These are phyloP conservation scores for Sinocyclocheilus anophthalmus DNA, from an alignment of 2,113 vertebrate genomes.

Conservation along the genomic window DNA sequence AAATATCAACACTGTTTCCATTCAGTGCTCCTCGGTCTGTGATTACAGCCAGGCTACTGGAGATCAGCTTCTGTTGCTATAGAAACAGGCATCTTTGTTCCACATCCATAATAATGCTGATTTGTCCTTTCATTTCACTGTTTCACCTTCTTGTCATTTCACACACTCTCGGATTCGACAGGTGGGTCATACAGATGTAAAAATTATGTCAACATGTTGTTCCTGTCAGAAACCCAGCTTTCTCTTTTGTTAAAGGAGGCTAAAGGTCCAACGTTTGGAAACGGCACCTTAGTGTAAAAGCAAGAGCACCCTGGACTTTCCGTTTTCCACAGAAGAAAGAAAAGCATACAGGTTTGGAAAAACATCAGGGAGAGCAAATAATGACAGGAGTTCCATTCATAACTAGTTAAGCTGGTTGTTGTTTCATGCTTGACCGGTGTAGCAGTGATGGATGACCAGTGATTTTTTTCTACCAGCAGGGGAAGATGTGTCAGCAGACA, in stretches of 20 bases:
- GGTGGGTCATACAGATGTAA: background rate
- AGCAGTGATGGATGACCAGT: background rate
- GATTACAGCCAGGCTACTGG: conserved; percentile 61
- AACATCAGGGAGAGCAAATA: background rate
- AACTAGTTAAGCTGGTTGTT: background rate
- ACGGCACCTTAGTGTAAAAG: background rate
- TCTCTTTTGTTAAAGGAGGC: background rate
- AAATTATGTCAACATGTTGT: background rate
- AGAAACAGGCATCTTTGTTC: conserved; percentile 71
- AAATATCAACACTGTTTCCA: background rate
- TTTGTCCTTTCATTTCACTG: conserved; percentile 63
- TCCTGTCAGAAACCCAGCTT: background rate
- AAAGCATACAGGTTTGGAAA: background rate
- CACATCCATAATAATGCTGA: conserved; percentile 68
- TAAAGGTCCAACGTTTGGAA: background rate
- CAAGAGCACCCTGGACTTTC: background rate
- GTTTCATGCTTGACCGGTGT: background rate
- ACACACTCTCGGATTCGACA: background rate
- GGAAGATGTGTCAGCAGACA: background rate
- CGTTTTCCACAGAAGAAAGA: background rate
- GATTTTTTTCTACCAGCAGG: background rate
- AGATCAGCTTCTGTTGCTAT: conserved; percentile 75
- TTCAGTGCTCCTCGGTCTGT: background rate
- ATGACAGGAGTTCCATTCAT: background rate
- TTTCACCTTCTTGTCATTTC: background rate